Evolutionary conservation across 2,113 vertebrate genomes (phyloP), one percentile per base, ranked within the genome.

Genomic region (Hymenochirus boettgeri): DNA sequence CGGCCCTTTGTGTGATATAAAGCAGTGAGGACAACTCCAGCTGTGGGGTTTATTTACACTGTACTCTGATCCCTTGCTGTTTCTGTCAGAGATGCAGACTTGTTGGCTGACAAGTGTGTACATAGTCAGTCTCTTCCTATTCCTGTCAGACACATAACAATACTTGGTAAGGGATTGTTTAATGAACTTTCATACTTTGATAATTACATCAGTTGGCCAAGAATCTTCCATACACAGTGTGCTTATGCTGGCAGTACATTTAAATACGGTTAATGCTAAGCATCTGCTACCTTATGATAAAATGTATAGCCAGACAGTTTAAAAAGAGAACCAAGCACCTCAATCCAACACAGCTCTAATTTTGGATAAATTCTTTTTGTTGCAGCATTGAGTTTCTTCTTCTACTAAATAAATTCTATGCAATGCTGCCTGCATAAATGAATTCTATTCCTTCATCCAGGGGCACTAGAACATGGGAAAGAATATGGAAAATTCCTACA

Each of bases 81-180:
- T 48, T 23, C 46, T 67, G 64, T 59, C 64, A 67, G 24, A 66
- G 31, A 59, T 42, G 47, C 19, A 58, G 64, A 67, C 64, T 56
- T 67, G 64, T 67, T 67, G 56, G 64, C 48, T 67, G 64, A 67
- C 64, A 53, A 67, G 64, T 67, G 64, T 67, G 64, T 67, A 67
- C 45, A 67, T 52, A 59, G 64, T 18, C 24, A 59, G 35, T 59
- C 47, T 58, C 64, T 59, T 67, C 47, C 47, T 59, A 19, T 59
- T 45, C 46, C 57, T 67, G 56, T 59, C 64, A 52, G 55, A 47
- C 64, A 67, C 48, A 19, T 46, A 67, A 67, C 64, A 67, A 67
- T 67, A 52, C 56, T 59, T 59, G 39, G 33, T 45, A 58, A 46
- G 46, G 51, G 59, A 67, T 48, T 67, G 56, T 67, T 67, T 29